Evolutionary conservation across 2,888 invertebrate genomes (phyloP).

Genomic region (Leptinotarsa tumamoca): DNA sequence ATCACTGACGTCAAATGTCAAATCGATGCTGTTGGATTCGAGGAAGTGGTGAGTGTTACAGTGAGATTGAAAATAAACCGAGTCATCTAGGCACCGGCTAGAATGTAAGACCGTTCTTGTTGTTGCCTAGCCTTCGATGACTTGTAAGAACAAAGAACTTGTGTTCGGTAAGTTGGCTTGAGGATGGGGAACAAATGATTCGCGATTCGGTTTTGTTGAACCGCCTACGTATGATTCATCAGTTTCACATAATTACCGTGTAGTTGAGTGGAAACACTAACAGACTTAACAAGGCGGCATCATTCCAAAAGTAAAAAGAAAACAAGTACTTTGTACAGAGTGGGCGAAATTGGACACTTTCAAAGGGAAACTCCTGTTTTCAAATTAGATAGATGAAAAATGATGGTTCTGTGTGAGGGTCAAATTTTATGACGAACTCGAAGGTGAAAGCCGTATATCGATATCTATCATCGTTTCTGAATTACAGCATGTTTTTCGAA

Average conservation of each 20-base stretch:
- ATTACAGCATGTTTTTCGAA: too few relatives aligned
- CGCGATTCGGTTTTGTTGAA: neutral
- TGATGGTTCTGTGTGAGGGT: too few relatives aligned
- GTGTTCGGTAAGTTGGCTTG: constrained; percentile 18
- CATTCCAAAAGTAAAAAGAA: neutral
- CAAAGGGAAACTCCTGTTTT: too few relatives aligned
- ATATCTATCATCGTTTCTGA: too few relatives aligned
- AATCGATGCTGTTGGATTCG: constrained; percentile 46
- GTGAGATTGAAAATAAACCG: constrained; percentile 29
- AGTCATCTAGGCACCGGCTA: constrained; percentile 33
- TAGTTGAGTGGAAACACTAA: neutral
- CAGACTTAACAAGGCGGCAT: too few relatives aligned
- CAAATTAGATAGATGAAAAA: too few relatives aligned
- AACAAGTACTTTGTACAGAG: neutral
- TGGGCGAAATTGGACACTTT: too few relatives aligned
- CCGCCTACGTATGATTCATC: neutral
- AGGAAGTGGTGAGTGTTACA: constrained; percentile 49
- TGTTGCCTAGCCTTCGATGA: constrained; percentile 15
- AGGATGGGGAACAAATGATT: constrained; percentile 3
- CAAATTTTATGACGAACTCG: too few relatives aligned
- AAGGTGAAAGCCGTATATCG: too few relatives aligned
- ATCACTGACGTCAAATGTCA: constrained; percentile 50
- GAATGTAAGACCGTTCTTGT: constrained; percentile 2
- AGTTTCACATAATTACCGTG: neutral
- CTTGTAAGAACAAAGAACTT: constrained; percentile 14